Conservation (phyloP, 2,113 vertebrate genomes). For the Terrapene triunguis region DNA sequence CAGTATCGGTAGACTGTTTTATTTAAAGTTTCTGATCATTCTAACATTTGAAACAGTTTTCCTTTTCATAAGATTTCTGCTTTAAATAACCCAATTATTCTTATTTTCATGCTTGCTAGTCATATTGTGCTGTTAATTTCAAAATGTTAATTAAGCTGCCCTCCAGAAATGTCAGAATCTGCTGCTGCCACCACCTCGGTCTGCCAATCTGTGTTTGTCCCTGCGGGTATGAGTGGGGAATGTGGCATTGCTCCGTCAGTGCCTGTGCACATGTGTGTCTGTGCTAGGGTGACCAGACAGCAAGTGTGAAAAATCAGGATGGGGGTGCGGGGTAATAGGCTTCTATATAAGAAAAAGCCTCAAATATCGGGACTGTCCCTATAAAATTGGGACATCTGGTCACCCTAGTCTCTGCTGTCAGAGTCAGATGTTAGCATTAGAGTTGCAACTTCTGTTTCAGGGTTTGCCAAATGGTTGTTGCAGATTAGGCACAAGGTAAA, state of each 20-base stretch:
- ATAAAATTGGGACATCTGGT: too few species aligned
- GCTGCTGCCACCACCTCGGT: neutral
- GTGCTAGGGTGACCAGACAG: too few species aligned
- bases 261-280: neutral
- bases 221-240: neutral
- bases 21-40: neutral
- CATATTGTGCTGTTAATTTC: slow-evolving; percentile 2
- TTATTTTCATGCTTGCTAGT: slow-evolving; percentile 1
- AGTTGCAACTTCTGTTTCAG: neutral
- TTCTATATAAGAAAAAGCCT: too few species aligned
- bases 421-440: neutral
- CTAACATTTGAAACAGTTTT: neutral
- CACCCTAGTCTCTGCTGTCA: neutral
- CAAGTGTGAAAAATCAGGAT: too few species aligned
- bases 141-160: slow-evolving; percentile 4
- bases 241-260: neutral
- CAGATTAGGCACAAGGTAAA: neutral
- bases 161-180: neutral
- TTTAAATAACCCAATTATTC: neutral
- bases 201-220: neutral
- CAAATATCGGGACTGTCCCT: too few species aligned
- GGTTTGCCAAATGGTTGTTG: neutral
- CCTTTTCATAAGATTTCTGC: neutral
- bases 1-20: neutral
- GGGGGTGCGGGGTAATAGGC: too few species aligned